Base-by-base conservation (phyloP, 1,140 invertebrate species). In the Pogonomyrmex californicus region DNA sequence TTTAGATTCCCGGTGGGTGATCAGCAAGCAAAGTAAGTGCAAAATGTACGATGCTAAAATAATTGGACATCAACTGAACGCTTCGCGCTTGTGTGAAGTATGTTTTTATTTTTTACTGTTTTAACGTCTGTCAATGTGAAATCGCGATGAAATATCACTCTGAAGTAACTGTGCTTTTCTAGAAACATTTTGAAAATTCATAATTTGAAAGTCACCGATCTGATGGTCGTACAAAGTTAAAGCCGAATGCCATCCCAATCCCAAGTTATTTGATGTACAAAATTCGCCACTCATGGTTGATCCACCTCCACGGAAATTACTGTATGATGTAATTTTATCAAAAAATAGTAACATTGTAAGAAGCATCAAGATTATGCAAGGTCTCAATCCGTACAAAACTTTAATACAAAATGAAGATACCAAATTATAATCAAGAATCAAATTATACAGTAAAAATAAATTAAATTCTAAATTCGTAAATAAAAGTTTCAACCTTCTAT, bases 171-270 rank as follows among this genome's bases (percentile, higher is more conserved):
- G 12, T 51, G 0, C 17, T 56, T 56, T n/a, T 23, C 17, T 10
- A 56, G 54, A n/a, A 56, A 56, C n/a, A 56, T 56, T 56, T 56
- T 56, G 54, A 56, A 56, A n/a, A 56, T 56, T 56, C 54, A 56
- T 1, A 56, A 56, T 56, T 56, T 56, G 54, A 23, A 56, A 56
- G 17, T 56, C 54, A 56, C 23, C 54, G 54, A 56, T n/a, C 54
- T 5, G 4, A 56, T 56, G 54, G n/a, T 23, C 5, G 17, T 17
- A 23, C 4, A 56, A 56, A 56, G 4, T 56, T 56, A n/a, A 56
- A 56, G 23, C 54, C 54, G 4, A 56, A 56, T 56, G 17, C 54
- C 54, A 56, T 56, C 5, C 54, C 54, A n/a, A 56, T n/a, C 17
- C 0, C 23, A 23, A 23, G 23, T 56, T 56, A 56, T 56, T 56